Evolutionary conservation across 2,797 vertebrate genomes (phyloP), one percentile per base, ranked within the genome.

Genomic region (Hippocampus kuda): DNA sequence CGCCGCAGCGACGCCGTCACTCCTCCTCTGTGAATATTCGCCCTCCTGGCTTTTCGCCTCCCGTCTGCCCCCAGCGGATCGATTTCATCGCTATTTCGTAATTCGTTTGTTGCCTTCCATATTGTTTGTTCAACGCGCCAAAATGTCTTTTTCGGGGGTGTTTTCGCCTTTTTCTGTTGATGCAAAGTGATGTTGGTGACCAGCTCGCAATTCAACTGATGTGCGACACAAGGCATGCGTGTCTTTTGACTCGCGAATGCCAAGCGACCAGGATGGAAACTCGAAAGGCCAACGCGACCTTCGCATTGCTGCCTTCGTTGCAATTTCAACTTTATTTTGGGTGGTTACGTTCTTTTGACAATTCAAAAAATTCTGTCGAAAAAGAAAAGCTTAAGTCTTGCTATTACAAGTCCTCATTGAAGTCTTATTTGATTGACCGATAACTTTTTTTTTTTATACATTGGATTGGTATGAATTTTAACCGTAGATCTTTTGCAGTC

Each of bases 21-120:
- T 79, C 77, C 75, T 72, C 72, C 26, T 59, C 18, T 75, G 81
- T 84, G 78, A 71, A 79, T 77, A 53, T 76, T 69, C 51, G 68
- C 51, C 75, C 72, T 82, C 51, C 5, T 34, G 34, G 34, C 34
- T 34, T 77, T 73, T 68, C 5, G 34, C 34, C 5, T 6, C 34
- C 34, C 34, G 34, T 82, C 74, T 81, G 78, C 30, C 83, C 66
- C 53, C n/a, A 75, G 70, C 73, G 22, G 30, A 70, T 72, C 71
- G 70, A 70, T 27, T 80, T 84, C 81, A 84, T 88, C 81, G 81
- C 87, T 84, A 85, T 87, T 87, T 78, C 72, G 81, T 76, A 76
- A 70, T 78, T 73, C 68, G 73, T 46, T 77, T 51, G 69, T 75
- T 22, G 30, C 68, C 70, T 8, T 9, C 34, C 34, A 6, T 34